Conservation (phyloP, 2,113 vertebrate genomes). For the Megaceryle torquata region DNA sequence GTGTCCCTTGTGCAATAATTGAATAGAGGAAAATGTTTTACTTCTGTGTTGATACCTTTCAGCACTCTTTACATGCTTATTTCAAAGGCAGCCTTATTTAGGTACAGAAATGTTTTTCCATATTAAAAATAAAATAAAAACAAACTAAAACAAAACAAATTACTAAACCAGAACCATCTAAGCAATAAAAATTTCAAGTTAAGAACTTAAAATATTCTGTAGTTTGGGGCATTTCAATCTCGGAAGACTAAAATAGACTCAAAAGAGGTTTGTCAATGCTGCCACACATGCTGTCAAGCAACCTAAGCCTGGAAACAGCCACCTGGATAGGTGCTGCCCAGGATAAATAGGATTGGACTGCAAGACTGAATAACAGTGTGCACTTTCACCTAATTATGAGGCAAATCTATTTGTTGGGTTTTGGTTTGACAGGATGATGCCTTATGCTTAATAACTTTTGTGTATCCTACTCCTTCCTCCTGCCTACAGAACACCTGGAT, state of each 20-base stretch:
- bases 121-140: background rate
- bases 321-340: background rate
- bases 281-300: background rate
- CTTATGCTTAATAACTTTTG: background rate
- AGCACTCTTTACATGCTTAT: background rate
- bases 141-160: background rate
- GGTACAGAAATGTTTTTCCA: background rate
- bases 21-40: constrained; percentile 26
- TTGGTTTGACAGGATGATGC: background rate
- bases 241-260: background rate
- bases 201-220: background rate
- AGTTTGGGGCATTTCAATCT: background rate
- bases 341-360: background rate
- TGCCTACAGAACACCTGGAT: background rate
- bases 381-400: background rate
- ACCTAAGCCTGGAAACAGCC: background rate
- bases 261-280: background rate
- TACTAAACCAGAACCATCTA: background rate
- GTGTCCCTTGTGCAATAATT: background rate
- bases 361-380: background rate
- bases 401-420: background rate
- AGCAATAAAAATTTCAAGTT: background rate
- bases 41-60: background rate
- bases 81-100: constrained; percentile 13
- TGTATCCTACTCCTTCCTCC: background rate